Evolutionary conservation across 2,113 vertebrate species (phyloP), one percentile per base, ranked within the genome.

Genomic region (Amazona guildingii): DNA sequence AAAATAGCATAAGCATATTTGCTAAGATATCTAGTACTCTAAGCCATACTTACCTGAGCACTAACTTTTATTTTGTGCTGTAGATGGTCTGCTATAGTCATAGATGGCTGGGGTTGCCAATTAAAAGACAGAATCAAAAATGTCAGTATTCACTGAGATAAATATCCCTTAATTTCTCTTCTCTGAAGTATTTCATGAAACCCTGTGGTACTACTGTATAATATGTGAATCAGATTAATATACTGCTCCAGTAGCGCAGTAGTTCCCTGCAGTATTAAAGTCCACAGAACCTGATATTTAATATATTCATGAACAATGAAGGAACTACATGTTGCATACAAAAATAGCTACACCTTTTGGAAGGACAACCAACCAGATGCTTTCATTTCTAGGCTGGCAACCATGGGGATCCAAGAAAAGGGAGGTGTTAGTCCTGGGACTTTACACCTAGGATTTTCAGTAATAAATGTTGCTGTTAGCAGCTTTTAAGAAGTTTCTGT

Each of bases 321-420:
- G 55, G 74, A 93, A 78, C 86, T 75, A 86, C 55, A 84, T 74
- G 77, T 93, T 86, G 55, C 69, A 72, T 81, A 80, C 67, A 93
- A 93, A 96, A 96, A 96, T 88, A 96, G 86, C 33, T 95, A 31
- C 41, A 69, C 37, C 55, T 90, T 93, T 96, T 92, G 80, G 73
- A 96, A 97, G 83, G 83, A 84, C 90, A 94, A n/a, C 77, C 51
- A 94, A 92, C 90, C 95, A 96, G 94, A 93, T 93, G 95, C 88
- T 94, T 94, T 92, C n/a, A 61, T 96, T 92, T 96, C 83, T 93
- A 94, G 48, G 69, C 0, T 94, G 81, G 66, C 29, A 91, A 79
- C 66, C 62, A n/a, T 44, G 62, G 86, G 93, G 73, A 96, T 75
- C 66, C 13, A 68, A 81, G 41, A 81, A 66, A 72, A 44, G 29